These are phyloP conservation scores for Nannoperca obscura DNA, from an alignment of 2,797 vertebrate genomes.

Conservation along the genomic window DNA sequence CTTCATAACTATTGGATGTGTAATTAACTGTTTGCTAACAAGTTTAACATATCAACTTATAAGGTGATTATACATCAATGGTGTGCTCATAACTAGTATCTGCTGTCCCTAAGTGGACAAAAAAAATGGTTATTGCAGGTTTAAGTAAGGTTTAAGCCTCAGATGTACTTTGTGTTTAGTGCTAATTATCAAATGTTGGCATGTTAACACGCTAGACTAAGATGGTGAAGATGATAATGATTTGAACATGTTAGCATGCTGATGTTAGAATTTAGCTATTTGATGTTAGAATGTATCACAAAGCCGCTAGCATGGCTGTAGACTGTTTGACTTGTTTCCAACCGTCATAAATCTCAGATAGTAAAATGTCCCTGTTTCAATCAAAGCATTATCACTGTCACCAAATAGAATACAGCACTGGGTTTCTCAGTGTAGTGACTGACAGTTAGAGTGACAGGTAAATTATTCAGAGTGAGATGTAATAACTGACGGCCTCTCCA, in stretches of 20 bases:
- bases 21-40: no score
- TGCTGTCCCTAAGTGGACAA: no score
- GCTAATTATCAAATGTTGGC: neutral
- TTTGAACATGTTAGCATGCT: neutral
- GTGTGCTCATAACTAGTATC: neutral
- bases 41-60: no score
- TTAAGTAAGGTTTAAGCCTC: neutral
- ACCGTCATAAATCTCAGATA: neutral
- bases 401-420: neutral
- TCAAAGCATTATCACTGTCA: conserved; percentile 1
- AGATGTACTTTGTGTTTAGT: neutral
- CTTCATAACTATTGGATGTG: no score
- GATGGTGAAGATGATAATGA: neutral
- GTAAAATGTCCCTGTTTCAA: conserved; percentile 7
- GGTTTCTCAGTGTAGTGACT: conserved; percentile 29
- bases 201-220: neutral
- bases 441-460: conserved; percentile 45
- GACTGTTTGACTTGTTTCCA: neutral
- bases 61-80: no score
- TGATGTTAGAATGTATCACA: neutral
- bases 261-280: neutral
- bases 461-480: conserved; percentile 47
- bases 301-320: neutral
- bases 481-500: conserved; percentile 56
- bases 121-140: neutral